These are phyloP conservation scores for zebrafish (Danio rerio) DNA, from an alignment of 2,113 vertebrate species.

Conservation along the genomic window DNA sequence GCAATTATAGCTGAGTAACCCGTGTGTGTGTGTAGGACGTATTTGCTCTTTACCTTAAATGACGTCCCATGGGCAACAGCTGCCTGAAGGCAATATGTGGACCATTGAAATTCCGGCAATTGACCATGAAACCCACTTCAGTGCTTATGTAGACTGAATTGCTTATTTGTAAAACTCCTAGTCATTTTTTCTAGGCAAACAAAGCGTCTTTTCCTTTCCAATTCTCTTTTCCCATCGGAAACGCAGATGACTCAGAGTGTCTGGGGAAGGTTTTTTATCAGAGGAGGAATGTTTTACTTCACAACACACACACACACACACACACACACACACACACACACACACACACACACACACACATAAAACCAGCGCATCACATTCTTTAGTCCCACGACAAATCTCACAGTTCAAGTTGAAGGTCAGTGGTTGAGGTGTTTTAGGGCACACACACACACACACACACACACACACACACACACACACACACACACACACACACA, in stretches of 20 bases:
- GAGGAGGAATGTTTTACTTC: not conserved
- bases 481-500: no score
- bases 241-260: constrained; percentile 19
- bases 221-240: constrained; percentile 31
- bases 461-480: no score
- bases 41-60: constrained; percentile 69
- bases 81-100: constrained; percentile 56
- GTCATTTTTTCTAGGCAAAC: constrained; percentile 5
- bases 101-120: constrained; percentile 17
- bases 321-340: not conserved
- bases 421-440: not conserved
- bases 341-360: not conserved
- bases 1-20: constrained; percentile 39
- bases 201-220: not conserved
- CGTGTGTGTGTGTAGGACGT: constrained; percentile 49
- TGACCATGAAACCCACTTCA: constrained; percentile 45
- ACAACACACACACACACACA: constrained; percentile 2
- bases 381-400: not conserved
- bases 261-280: not conserved
- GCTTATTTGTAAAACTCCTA: constrained; percentile 35
- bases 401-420: constrained; percentile 9
- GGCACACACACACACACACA: not conserved
- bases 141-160: constrained; percentile 45
- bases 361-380: constrained; percentile 1
- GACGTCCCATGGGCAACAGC: constrained; percentile 70